These are phyloP conservation scores for Platyrinchus mystaceus DNA, from an alignment of 2,797 vertebrate genomes.

Conservation along the genomic window DNA sequence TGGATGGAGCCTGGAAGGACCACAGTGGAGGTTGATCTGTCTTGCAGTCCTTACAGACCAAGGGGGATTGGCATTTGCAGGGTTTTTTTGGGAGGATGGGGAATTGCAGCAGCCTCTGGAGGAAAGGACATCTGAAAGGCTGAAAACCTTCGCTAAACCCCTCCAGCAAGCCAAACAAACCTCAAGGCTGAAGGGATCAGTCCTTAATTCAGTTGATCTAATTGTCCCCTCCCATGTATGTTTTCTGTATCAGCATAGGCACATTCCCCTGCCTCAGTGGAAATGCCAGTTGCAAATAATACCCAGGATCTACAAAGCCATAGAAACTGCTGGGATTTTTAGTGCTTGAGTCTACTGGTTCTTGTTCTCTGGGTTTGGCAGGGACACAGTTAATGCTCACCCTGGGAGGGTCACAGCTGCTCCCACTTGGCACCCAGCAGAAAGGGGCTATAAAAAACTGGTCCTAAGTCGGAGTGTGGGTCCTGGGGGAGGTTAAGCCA, in stretches of 20 bases:
- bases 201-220: constrained; percentile 15
- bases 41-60: not conserved
- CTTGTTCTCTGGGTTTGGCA: not conserved
- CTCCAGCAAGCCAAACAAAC: constrained; percentile 40
- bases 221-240: not conserved
- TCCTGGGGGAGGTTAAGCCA: not conserved
- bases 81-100: not conserved
- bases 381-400: not conserved
- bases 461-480: fast-evolving
- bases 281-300: not conserved
- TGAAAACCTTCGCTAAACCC: not conserved
- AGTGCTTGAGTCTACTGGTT: not conserved
- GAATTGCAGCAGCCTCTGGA: not conserved
- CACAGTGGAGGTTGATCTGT: not conserved
- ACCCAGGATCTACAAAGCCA: not conserved
- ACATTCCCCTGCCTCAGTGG: not conserved
- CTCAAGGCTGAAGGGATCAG: constrained; percentile 53
- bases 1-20: not conserved
- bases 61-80: not conserved
- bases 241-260: not conserved
- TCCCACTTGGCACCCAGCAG: not conserved
- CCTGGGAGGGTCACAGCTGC: not conserved
- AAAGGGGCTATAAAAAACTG: not conserved
- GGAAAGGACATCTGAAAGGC: constrained; percentile 4
- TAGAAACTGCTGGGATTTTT: not conserved